Conservation (phyloP, 1,140 invertebrate species). For the Drosophila trapezifrons region DNA sequence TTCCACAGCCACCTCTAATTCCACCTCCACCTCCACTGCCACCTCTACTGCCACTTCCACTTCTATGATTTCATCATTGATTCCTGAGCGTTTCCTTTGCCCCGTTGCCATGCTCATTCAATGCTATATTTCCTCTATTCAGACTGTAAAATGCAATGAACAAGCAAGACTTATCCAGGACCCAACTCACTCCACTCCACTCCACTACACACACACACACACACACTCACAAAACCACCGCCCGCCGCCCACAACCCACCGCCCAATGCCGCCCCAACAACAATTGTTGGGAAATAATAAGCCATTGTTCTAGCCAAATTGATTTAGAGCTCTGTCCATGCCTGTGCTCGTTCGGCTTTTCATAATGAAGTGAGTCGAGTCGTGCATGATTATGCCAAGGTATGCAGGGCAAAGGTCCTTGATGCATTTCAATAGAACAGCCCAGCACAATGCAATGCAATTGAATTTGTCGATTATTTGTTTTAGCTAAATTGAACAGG, state of each 20-base stretch:
- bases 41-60: conserved; percentile 1
- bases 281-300: conserved; percentile 67
- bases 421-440: conserved; percentile 17
- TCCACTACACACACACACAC: conserved; percentile 16
- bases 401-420: conserved; percentile 26
- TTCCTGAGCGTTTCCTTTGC: conserved; percentile 47
- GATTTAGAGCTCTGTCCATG: conserved; percentile 62
- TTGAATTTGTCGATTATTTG: conserved; percentile 40
- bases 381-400: conserved; percentile 46
- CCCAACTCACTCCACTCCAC: conserved; percentile 25
- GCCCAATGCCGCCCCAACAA: conserved; percentile 12
- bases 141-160: conserved; percentile 55
- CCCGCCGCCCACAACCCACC: conserved; percentile 24
- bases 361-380: conserved; percentile 42
- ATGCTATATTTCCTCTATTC: conserved; percentile 28
- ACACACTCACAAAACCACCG: conserved; percentile 6
- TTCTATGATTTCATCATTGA: conserved; percentile 51
- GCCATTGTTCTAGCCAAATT: conserved; percentile 67
- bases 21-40: neutral
- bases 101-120: conserved; percentile 36
- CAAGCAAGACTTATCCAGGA: conserved; percentile 47
- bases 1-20: neutral
- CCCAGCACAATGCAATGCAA: conserved; percentile 28
- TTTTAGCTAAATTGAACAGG: conserved; percentile 24
- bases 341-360: conserved; percentile 14